A percentile compares a stretch with the other conserved stretches of the same genome.
phyloP scores from a whole-genome alignment of 2,797 vertebrate genomes.

The Eutrigla gurnardus region DNA sequence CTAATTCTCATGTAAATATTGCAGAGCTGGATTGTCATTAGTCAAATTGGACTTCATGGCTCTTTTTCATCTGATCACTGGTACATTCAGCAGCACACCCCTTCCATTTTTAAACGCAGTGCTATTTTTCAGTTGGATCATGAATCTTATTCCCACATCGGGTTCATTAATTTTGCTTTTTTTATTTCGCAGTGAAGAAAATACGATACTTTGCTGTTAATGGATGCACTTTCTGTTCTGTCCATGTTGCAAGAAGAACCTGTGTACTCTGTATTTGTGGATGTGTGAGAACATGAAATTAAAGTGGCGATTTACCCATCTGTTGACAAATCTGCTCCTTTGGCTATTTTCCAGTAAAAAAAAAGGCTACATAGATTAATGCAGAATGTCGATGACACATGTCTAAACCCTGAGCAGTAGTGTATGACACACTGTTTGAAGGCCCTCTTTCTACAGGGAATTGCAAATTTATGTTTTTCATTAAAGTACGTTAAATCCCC shows the following conservation, averaged over 20 bases:
- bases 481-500: constrained; percentile 2
- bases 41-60: not conserved
- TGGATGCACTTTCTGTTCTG: not conserved
- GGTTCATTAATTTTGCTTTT: not conserved
- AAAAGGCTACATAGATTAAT: not conserved
- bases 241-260: not conserved
- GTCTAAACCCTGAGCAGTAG: not conserved
- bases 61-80: not conserved
- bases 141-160: not conserved
- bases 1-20: not conserved
- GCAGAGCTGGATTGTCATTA: not conserved
- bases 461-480: not conserved
- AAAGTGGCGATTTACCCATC: not conserved
- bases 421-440: not conserved
- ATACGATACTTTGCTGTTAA: not conserved
- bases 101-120: not conserved
- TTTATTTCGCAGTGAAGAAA: not conserved
- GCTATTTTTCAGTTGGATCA: not conserved
- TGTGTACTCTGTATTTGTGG: not conserved
- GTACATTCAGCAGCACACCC: not conserved
- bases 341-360: not conserved
- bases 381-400: not conserved
- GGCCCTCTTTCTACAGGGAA: not conserved
- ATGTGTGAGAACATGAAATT: not conserved
- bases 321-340: not conserved